phyloP scores from a whole-genome alignment of 64 coral and sea anemone species.

The Actinia tenebrosa region DNA sequence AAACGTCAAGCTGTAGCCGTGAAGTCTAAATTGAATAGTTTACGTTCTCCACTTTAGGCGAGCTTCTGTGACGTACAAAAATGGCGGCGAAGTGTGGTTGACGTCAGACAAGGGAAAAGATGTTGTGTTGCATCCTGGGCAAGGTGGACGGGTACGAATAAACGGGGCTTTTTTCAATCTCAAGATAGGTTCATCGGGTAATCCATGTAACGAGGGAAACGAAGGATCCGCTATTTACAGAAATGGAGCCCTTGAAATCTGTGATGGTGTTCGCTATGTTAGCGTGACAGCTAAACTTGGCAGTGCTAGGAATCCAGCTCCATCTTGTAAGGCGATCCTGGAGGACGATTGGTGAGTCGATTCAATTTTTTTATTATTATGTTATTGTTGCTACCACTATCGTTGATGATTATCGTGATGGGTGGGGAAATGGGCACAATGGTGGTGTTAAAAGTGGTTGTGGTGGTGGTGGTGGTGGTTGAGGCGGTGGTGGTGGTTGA shows the following conservation, averaged over 20 bases:
- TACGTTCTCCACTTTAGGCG: background rate
- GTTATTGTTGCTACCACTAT: too few species aligned
- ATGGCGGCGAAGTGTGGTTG: slow-evolving; percentile 1
- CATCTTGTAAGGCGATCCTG: slow-evolving; percentile 11
- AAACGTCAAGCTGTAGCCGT: too few species aligned
- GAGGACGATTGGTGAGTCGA: slow-evolving; percentile 8
- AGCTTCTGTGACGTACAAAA: slow-evolving; percentile 14
- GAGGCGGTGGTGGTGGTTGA: too few species aligned
- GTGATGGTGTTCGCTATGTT: background rate
- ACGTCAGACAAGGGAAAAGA: slow-evolving; percentile 1
- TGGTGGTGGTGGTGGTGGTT: too few species aligned
- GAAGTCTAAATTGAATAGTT: too few species aligned
- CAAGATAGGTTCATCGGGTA: background rate
- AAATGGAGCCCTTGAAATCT: background rate
- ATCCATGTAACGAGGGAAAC: background rate
- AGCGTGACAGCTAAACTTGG: background rate
- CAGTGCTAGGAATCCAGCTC: background rate
- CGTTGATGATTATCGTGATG: too few species aligned
- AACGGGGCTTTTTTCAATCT: background rate
- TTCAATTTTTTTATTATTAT: too few species aligned
- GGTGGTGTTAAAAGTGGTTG: too few species aligned
- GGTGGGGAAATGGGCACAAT: too few species aligned
- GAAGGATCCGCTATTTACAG: background rate
- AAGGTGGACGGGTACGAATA: background rate
- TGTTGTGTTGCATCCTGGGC: background rate